Conservation (phyloP, 2,797 vertebrate genomes). For the Fringilla coelebs region DNA sequence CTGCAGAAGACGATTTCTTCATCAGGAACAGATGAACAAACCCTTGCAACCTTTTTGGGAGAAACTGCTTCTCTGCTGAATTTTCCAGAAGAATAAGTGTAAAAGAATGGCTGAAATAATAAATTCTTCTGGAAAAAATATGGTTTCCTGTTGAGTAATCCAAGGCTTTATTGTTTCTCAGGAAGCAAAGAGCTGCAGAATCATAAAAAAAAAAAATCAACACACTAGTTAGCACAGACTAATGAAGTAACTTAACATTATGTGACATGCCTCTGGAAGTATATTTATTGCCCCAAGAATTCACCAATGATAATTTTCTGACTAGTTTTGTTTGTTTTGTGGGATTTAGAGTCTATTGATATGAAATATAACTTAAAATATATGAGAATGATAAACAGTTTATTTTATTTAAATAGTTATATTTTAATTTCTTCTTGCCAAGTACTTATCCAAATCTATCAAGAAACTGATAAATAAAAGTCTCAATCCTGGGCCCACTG, state of each 20-base stretch:
- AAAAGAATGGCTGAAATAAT: not conserved
- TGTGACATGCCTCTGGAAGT: not conserved
- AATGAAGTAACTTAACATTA: not conserved
- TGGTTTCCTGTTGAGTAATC: not conserved
- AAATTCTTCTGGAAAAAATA: conserved; percentile 4
- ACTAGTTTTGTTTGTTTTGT: not conserved
- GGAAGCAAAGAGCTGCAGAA: not conserved
- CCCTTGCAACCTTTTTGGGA: not conserved
- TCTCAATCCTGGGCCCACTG: not conserved
- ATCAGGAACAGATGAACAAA: not conserved
- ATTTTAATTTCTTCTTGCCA: not conserved
- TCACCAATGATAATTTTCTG: not conserved
- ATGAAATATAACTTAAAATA: not conserved
- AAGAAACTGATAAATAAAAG: not conserved
- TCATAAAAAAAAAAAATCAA: not conserved
- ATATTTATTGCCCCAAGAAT: not conserved
- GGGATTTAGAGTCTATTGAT: not conserved
- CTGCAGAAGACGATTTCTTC: not conserved
- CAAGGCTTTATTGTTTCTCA: not conserved
- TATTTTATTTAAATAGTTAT: not conserved
- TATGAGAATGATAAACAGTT: not conserved
- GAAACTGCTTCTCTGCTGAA: not conserved
- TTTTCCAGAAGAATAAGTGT: not conserved
- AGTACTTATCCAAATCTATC: not conserved
- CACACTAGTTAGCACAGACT: not conserved